phyloP scores from a whole-genome alignment of 2,888 invertebrate genomes.

The Thysanoteuthis rhombus region DNA sequence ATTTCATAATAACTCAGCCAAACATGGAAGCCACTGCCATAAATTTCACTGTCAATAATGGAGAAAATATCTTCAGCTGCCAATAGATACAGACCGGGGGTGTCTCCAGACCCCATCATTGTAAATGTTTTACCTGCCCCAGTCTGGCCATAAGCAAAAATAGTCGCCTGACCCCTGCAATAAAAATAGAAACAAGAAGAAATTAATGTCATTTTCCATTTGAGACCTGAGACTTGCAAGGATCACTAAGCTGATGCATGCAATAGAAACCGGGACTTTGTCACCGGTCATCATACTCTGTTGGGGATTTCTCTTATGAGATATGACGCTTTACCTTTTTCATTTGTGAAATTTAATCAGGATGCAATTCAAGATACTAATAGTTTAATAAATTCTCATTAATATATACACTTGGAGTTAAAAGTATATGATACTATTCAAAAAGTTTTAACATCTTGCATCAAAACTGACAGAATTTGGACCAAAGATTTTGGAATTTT shows the following conservation, averaged over 20 bases:
- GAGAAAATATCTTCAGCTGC: conserved; percentile 63
- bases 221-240: no score
- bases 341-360: background rate
- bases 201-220: background rate
- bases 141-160: conserved; percentile 67
- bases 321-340: no score
- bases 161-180: conserved; percentile 63
- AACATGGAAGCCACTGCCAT: conserved; percentile 55
- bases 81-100: conserved; percentile 63
- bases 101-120: conserved; percentile 59
- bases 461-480: no score
- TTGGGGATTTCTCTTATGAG: no score
- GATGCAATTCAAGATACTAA: background rate
- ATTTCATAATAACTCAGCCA: conserved; percentile 68
- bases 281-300: no score
- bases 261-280: no score
- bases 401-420: background rate
- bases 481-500: no score
- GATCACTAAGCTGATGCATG: no score
- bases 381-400: background rate
- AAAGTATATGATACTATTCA: no score
- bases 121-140: conserved; percentile 67
- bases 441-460: no score
- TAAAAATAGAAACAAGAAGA: background rate
- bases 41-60: conserved; percentile 51